Evolutionary conservation across 2,113 vertebrate genomes (phyloP).

Genomic region (Cranoglanis bouderius): DNA sequence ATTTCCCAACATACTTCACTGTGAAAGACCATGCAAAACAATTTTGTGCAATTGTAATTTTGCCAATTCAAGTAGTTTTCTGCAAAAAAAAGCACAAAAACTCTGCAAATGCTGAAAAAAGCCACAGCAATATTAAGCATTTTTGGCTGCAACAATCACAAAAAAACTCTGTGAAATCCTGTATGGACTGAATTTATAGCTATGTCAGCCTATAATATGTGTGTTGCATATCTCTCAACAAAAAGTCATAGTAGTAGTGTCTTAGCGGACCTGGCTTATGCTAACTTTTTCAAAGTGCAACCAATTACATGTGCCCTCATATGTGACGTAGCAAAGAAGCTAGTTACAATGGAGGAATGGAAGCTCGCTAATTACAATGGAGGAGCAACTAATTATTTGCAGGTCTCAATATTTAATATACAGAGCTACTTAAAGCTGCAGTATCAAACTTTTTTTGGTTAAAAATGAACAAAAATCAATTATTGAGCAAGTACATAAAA

Average conservation of each 20-base stretch:
- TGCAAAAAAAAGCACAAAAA: no score
- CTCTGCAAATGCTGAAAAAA: no score
- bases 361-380: not conserved
- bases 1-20: no score
- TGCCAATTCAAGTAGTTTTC: no score
- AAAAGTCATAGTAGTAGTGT: not conserved
- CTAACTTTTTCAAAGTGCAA: not conserved
- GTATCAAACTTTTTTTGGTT: no score
- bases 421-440: not conserved
- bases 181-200: not conserved
- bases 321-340: not conserved
- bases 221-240: not conserved
- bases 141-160: no score
- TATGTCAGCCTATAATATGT: not conserved
- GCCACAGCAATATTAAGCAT: no score
- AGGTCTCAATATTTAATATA: not conserved
- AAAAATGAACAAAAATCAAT: no score
- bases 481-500: no score
- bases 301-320: not conserved
- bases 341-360: not conserved
- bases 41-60: no score
- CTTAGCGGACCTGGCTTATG: not conserved
- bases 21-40: no score
- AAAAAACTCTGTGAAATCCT: no score
- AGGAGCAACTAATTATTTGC: not conserved